Evolutionary conservation across 2,888 invertebrate species (phyloP), one percentile per base, ranked within the genome.

Genomic region (Actias luna): DNA sequence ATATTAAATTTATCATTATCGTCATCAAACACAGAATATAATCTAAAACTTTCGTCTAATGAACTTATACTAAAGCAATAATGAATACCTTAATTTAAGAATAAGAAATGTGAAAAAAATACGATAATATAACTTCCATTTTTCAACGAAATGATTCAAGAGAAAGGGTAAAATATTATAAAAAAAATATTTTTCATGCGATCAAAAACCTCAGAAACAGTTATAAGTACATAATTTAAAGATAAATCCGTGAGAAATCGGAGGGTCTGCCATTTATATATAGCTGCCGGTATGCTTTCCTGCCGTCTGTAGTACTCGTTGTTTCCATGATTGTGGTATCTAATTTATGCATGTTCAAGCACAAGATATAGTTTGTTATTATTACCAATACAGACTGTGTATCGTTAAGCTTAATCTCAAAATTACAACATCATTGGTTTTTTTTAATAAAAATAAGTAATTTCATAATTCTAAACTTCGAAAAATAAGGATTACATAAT

Each of bases 241-340:
- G 80, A 85, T 84, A 83, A 82, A 82, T 83, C 76, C 76, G 73
- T 72, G 46, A 50, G 74, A 79, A 77, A 83, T 79, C 79, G 72
- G 71, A 72, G 74, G 74, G 80, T 78, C 80, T 75, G 78, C 66
- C 69, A 74, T 80, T 81, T 87, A 87, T 88, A 87, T 87, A 85
- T 87, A 85, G 82, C 83, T 67, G 75, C 65, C 72, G 77, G 76
- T 78, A 75, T 82, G 80, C 72, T 82, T 81, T 79, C 81, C 76
- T 77, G 78, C 67, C 70, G 83, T 76, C 83, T 82, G 82, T 76
- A 87, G 87, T 79, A 84, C 86, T 83, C 79, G 79, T 73, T 84
- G 79, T 86, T 85, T 86, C 84, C 80, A 76, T 79, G 78, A 74
- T 80, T 79, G 77, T 70, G 71, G 67, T 65, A 69, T 69, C 67